Evolutionary conservation across 2,113 vertebrate genomes (phyloP), one percentile per base, ranked within the genome.

Genomic region (Stictonetta naevosa): DNA sequence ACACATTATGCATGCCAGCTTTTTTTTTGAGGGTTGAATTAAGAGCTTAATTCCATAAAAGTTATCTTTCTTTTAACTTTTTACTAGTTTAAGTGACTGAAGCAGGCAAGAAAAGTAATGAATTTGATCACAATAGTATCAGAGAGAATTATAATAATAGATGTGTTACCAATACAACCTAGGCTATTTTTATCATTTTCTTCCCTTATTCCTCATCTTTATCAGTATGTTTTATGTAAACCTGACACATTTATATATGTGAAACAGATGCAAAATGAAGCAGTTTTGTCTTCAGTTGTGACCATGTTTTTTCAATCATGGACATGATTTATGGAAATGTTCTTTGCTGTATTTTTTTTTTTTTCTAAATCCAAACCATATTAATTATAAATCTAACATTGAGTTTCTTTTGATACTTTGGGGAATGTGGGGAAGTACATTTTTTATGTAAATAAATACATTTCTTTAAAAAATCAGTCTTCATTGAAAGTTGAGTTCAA

Each of bases 251-350:
- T 97, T 97, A 97, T 98, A 94, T 98, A 98, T 97, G 95, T 96
- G 97, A 98, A 98, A 97, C 98, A 98, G 98, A 98, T 98, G 97
- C 97, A 96, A 97, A 92, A 95, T 97, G 95, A 97, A 97, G 93
- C 91, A 88, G 74, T 97, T 97, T 96, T 94, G 95, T 98, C 97
- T 97, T 88, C 88, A 77, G 95, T 97, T 97, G 64, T 79, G 93
- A 93, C 92, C 97, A 98, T 96, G 90, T 97, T 98, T 98, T 98
- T 98, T 97, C 90, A 98, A 98, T 98, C 97, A 98, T 62, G 82
- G 83, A 88, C 95, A 95, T 98, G 97, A 98, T 98, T 98, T 98
- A 98, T 98, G 93, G 96, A 98, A 98, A 98, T 97, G 97, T 97
- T 97, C 97, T 97, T 97, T 94, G 59, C 59, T 86, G 16, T 93